Conservation (phyloP, 2,113 vertebrate genomes). For the Oncorhynchus keta region DNA sequence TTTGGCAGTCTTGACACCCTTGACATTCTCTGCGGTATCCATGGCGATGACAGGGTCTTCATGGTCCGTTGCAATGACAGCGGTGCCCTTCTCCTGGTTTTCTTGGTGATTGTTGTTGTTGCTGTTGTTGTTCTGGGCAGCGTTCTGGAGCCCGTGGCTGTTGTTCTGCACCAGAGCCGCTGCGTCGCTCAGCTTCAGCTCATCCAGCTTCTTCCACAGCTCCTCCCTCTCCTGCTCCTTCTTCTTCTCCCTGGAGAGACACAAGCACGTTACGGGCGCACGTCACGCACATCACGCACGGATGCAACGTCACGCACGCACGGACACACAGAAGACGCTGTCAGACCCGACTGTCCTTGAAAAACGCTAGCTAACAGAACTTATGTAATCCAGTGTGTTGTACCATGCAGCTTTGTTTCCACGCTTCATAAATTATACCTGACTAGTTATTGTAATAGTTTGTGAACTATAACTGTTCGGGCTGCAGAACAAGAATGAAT, state of each 20-base stretch:
- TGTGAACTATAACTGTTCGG: too few species aligned
- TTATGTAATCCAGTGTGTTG: too few species aligned
- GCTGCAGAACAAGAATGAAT: background rate
- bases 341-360: too few species aligned
- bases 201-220: constrained; percentile 91
- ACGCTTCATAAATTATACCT: too few species aligned
- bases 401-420: too few species aligned
- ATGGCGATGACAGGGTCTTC: constrained; percentile 19
- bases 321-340: too few species aligned
- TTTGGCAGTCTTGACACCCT: constrained; percentile 74
- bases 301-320: too few species aligned
- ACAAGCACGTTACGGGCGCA: background rate
- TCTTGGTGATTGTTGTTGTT: constrained; percentile 51
- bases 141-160: constrained; percentile 73
- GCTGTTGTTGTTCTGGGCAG: constrained; percentile 71
- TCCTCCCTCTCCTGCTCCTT: constrained; percentile 96
- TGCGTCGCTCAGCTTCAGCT: constrained; percentile 79
- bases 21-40: constrained; percentile 28
- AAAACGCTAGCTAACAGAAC: too few species aligned
- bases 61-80: constrained; percentile 15
- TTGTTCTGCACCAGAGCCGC: constrained; percentile 79
- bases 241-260: constrained; percentile 87
- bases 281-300: background rate
- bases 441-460: too few species aligned
- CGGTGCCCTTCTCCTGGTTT: constrained; percentile 34